Percentiles rank a stretch among this genome's conserved stretches.
Conservation (phyloP, 2,113 vertebrate species). For the Erpornis zantholeuca region DNA sequence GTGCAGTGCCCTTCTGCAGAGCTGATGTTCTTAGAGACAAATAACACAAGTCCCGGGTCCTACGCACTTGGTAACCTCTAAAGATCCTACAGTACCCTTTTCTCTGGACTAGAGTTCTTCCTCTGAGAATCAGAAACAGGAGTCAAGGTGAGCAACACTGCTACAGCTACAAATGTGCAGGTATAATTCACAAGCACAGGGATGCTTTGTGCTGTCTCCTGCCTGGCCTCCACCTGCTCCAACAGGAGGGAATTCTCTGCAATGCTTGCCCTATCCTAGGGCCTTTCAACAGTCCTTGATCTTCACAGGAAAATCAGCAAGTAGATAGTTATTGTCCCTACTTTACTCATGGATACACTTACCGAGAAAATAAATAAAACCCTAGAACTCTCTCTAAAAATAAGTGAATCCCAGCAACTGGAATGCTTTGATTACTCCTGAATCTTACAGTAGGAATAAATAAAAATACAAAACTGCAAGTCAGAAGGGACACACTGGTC, state of each 20-base stretch:
- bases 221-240: neutral
- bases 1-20: neutral
- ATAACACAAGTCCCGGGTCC: neutral
- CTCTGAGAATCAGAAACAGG: neutral
- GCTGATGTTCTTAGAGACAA: neutral
- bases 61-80: neutral
- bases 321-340: neutral
- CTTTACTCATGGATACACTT: neutral
- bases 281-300: neutral
- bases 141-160: neutral
- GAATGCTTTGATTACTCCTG: neutral
- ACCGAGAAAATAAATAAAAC: neutral
- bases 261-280: neutral
- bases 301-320: neutral
- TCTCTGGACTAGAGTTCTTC: neutral
- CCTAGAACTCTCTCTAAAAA: neutral
- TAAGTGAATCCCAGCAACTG: neutral
- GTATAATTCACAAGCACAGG: fast-evolving
- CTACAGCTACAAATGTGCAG: no score
- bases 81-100: neutral
- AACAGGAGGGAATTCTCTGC: neutral
- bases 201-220: neutral
- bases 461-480: neutral
- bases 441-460: neutral
- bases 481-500: neutral